Percentiles rank a stretch among this genome's conserved stretches.
These are phyloP conservation scores for Lithobates pipiens DNA, from an alignment of 2,797 vertebrate genomes.

Conservation along the genomic window DNA sequence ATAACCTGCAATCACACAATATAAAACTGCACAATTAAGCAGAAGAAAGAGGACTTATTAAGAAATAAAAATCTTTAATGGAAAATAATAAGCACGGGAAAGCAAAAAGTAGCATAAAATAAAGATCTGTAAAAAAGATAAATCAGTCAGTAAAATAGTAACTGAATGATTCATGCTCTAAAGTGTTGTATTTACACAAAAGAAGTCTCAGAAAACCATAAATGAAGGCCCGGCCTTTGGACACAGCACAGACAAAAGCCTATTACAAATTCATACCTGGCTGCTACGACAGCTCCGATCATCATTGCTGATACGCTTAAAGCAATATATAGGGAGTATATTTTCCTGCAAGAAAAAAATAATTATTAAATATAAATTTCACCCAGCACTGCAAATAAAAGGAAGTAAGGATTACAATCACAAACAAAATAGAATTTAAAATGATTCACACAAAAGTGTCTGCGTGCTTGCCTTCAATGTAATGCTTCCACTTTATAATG, in stretches of 20 bases:
- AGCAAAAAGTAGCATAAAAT: background rate
- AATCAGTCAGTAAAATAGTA: background rate
- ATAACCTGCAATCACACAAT: too few relatives aligned
- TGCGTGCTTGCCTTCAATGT: background rate
- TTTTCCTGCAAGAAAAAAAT: conserved; percentile 72
- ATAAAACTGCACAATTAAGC: too few relatives aligned
- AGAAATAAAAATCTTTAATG: background rate
- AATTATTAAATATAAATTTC: too few relatives aligned
- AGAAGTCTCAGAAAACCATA: background rate
- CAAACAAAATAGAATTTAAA: too few relatives aligned
- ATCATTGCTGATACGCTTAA: conserved; percentile 77
- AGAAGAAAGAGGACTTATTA: too few relatives aligned
- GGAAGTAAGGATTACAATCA: background rate
- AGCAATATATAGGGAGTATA: conserved; percentile 70
- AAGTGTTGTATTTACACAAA: too few relatives aligned
- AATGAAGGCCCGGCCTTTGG: background rate
- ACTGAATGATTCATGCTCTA: background rate
- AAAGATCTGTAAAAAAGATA: background rate
- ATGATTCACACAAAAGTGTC: too few relatives aligned
- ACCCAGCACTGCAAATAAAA: background rate
- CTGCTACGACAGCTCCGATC: conserved; percentile 87
- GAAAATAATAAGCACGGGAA: background rate
- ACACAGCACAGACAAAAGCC: background rate
- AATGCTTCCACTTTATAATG: background rate
- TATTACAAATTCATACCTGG: conserved; percentile 78